phyloP scores from a whole-genome alignment of 2,888 invertebrate species.

The Spatulosminthurus flaviceps region DNA sequence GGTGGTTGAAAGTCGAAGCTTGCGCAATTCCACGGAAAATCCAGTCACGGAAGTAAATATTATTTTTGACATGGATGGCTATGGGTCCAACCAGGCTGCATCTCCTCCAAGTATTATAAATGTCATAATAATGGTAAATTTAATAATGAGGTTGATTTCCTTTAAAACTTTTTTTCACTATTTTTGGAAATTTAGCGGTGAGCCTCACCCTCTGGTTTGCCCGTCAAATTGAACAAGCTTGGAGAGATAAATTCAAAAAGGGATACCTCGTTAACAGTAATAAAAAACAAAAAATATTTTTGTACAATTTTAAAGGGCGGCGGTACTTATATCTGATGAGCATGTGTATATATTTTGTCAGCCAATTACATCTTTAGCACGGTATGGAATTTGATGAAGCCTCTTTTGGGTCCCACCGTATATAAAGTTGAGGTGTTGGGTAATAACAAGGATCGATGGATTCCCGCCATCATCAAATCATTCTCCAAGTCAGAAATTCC shows the following conservation, averaged over 20 bases:
- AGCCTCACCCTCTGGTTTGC: constrained; percentile 19
- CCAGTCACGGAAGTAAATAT: constrained; percentile 11
- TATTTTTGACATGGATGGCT: constrained; percentile 36
- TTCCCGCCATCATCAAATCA: neutral
- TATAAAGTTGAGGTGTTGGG: constrained; percentile 31
- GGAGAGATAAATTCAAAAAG: constrained; percentile 3
- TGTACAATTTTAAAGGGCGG: too few relatives aligned
- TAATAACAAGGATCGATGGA: constrained; percentile 29
- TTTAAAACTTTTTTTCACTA: too few relatives aligned
- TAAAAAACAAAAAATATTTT: too few relatives aligned
- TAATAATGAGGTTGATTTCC: neutral
- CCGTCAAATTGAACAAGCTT: constrained; percentile 31
- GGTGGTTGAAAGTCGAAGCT: neutral
- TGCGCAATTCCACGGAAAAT: neutral
- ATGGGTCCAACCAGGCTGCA: neutral
- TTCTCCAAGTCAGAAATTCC: constrained; percentile 23
- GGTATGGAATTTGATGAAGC: constrained; percentile 27
- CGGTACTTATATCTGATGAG: too few relatives aligned
- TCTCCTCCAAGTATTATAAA: constrained; percentile 17
- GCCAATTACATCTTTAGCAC: constrained; percentile 21
- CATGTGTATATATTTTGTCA: neutral
- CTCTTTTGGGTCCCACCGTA: constrained; percentile 15
- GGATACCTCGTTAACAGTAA: constrained; percentile 24
- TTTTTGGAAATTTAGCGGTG: neutral
- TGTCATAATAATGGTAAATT: neutral